phyloP scores from a whole-genome alignment of 2,797 vertebrate species.

The Hypotaenidia philippensis region DNA sequence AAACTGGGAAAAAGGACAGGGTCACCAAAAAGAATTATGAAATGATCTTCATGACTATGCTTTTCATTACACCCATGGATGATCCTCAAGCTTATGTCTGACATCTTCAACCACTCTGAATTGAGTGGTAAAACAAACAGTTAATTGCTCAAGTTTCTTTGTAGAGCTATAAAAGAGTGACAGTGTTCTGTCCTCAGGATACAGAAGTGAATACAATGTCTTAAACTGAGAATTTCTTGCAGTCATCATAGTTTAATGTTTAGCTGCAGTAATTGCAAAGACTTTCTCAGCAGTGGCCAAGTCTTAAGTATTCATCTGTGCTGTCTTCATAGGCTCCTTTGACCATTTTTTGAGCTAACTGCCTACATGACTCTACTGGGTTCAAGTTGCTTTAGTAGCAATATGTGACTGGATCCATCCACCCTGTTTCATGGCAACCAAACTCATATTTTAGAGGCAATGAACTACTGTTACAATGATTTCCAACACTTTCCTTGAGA shows the following conservation, averaged over 20 bases:
- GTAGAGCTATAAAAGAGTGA: not conserved
- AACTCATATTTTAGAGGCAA: not conserved
- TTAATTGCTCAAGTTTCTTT: not conserved
- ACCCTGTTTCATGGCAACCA: not conserved
- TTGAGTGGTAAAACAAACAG: not conserved
- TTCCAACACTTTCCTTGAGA: not conserved
- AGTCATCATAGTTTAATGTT: not conserved
- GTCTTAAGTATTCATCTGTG: not conserved
- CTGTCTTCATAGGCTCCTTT: not conserved
- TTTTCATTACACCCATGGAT: not conserved
- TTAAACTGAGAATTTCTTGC: not conserved
- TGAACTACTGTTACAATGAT: not conserved
- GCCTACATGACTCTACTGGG: not conserved
- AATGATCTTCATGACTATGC: not conserved
- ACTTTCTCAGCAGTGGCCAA: not conserved
- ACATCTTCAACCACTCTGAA: not conserved
- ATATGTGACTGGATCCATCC: not conserved
- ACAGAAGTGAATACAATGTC: not conserved
- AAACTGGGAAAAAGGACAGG: not conserved
- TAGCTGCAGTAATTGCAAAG: not conserved
- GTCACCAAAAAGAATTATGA: not conserved
- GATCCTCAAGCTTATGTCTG: not conserved
- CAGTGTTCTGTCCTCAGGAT: not conserved
- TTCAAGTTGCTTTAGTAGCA: not conserved
- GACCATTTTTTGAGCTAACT: not conserved